A percentile compares a stretch with the other conserved stretches of the same genome.
phyloP scores from a whole-genome alignment of 2,113 vertebrate species.

The Antechinus flavipes region DNA sequence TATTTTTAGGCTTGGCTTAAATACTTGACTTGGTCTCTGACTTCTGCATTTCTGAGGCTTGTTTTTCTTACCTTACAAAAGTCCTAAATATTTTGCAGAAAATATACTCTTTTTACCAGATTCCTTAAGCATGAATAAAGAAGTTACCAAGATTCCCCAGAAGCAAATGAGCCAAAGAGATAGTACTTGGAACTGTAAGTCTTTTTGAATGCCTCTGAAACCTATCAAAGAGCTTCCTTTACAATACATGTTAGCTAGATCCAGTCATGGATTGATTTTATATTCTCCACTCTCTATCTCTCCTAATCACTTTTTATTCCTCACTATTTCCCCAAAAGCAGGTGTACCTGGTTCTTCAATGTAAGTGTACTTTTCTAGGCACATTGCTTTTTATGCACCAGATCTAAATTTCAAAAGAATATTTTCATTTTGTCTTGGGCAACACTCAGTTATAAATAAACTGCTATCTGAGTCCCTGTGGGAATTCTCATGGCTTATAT shows the following conservation, averaged over 20 bases:
- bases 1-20: background rate
- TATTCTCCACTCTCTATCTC: background rate
- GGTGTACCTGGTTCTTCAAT: background rate
- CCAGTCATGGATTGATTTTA: background rate
- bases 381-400: background rate
- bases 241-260: background rate
- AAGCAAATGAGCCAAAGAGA: background rate
- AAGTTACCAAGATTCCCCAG: background rate
- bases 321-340: background rate
- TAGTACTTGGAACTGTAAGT: background rate
- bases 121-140: background rate
- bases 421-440: background rate
- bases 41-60: background rate
- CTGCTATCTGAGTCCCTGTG: background rate
- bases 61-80: background rate
- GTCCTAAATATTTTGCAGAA: background rate
- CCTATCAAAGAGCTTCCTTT: background rate
- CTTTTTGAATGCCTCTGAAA: background rate
- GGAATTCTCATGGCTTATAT: background rate
- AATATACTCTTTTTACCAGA: background rate
- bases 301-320: background rate
- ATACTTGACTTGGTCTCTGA: background rate
- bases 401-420: background rate
- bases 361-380: background rate
- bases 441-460: background rate